phyloP scores from a whole-genome alignment of 2,888 invertebrate species.

The Tetragonula carbonaria region DNA sequence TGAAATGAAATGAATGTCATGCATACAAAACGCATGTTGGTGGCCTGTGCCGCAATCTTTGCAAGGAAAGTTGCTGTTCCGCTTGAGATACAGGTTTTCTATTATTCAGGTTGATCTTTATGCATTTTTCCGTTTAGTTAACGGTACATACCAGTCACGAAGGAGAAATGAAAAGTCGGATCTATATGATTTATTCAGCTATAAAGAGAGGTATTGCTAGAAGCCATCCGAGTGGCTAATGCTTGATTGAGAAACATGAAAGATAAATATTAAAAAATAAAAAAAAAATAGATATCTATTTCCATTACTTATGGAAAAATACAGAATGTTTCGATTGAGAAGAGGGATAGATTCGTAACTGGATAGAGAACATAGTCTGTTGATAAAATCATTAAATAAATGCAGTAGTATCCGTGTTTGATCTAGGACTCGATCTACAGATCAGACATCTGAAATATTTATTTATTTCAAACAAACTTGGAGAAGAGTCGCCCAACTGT shows the following conservation, averaged over 20 bases:
- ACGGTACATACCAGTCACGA: background rate
- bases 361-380: background rate
- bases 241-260: background rate
- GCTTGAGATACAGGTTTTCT: conserved; percentile 7
- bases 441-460: conserved; percentile 1
- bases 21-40: background rate
- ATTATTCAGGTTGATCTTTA: conserved; percentile 22
- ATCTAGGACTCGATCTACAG: background rate
- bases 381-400: background rate
- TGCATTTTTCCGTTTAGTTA: conserved; percentile 12
- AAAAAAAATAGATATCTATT: background rate
- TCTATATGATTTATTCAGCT: conserved; percentile 11
- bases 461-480: background rate
- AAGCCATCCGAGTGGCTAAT: background rate
- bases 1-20: background rate
- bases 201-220: background rate
- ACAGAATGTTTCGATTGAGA: background rate
- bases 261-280: background rate
- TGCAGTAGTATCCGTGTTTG: background rate
- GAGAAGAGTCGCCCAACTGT: too few species aligned
- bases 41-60: conserved; percentile 3
- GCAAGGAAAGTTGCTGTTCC: conserved; percentile 18
- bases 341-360: background rate
- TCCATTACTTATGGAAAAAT: background rate
- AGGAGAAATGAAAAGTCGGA: background rate